These are phyloP conservation scores for Apomyelois bistriatella DNA, from an alignment of 2,888 invertebrate genomes.

Conservation along the genomic window DNA sequence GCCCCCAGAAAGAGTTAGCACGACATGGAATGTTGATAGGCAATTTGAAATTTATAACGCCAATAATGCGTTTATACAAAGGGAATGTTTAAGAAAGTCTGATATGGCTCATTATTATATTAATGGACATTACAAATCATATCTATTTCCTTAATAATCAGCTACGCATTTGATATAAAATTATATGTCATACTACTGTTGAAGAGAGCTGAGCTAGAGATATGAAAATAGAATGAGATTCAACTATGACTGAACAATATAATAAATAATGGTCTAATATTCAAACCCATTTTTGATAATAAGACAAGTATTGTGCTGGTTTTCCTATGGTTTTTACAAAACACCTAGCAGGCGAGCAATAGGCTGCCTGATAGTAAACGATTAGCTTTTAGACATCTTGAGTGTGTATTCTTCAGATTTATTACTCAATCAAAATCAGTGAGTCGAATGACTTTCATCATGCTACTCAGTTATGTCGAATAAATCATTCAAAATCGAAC, in stretches of 20 bases:
- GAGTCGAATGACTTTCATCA: no score
- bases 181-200: neutral
- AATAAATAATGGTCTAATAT: neutral
- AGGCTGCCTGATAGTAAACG: no score
- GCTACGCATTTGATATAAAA: neutral
- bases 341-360: no score
- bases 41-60: neutral
- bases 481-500: no score
- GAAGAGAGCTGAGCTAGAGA: constrained; percentile 16
- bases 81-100: constrained; percentile 9
- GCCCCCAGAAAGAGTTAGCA: neutral
- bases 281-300: no score
- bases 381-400: no score
- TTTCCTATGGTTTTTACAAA: no score
- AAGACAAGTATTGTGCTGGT: no score
- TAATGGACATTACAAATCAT: constrained; percentile 8
- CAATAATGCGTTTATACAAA: constrained; percentile 1
- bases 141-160: neutral
- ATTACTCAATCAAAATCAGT: no score
- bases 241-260: neutral
- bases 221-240: constrained; percentile 13
- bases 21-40: constrained; percentile 6
- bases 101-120: constrained; percentile 16
- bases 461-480: no score
- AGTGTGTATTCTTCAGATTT: no score